Evolutionary conservation across 2,888 invertebrate genomes (phyloP).

Genomic region (Elmis aenea): DNA sequence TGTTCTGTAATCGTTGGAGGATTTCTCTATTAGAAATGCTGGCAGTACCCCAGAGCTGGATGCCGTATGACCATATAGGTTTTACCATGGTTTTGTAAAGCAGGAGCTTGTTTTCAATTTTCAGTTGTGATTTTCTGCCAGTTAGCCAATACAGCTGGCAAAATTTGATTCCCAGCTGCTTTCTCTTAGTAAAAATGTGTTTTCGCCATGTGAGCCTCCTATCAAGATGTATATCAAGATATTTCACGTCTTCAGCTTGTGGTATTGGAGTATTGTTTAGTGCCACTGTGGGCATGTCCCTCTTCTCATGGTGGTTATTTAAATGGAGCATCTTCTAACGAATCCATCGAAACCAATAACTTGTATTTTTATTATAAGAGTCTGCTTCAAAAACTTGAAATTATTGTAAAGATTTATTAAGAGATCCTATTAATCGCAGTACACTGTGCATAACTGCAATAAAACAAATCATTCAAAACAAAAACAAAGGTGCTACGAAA

Average conservation of each 20-base stretch:
- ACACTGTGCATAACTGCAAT: too few relatives aligned
- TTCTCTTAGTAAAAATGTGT: slow-evolving; percentile 6
- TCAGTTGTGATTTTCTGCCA: slow-evolving; percentile 3
- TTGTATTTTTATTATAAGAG: too few relatives aligned
- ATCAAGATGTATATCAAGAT: slow-evolving; percentile 10
- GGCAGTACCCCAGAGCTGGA: slow-evolving; percentile 5
- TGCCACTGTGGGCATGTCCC: neutral
- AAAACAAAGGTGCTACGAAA: too few relatives aligned
- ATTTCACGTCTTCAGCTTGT: slow-evolving; percentile 12
- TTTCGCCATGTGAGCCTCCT: neutral
- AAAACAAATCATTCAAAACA: too few relatives aligned
- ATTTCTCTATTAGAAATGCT: slow-evolving; percentile 8
- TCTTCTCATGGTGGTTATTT: neutral
- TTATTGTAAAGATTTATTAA: too few relatives aligned
- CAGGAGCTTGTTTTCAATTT: slow-evolving; percentile 2
- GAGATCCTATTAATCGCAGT: too few relatives aligned
- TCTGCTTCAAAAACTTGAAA: too few relatives aligned
- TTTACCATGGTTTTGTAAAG: slow-evolving; percentile 6
- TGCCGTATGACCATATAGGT: slow-evolving; percentile 4
- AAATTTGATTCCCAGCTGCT: slow-evolving; percentile 7
- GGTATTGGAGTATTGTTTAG: slow-evolving; percentile 5
- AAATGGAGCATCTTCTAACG: too few relatives aligned
- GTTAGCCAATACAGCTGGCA: slow-evolving; percentile 5
- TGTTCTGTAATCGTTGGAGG: slow-evolving; percentile 1
- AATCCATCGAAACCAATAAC: too few relatives aligned